Evolutionary conservation across 1,140 invertebrate genomes (phyloP).

Genomic region (Diabrotica virgifera): DNA sequence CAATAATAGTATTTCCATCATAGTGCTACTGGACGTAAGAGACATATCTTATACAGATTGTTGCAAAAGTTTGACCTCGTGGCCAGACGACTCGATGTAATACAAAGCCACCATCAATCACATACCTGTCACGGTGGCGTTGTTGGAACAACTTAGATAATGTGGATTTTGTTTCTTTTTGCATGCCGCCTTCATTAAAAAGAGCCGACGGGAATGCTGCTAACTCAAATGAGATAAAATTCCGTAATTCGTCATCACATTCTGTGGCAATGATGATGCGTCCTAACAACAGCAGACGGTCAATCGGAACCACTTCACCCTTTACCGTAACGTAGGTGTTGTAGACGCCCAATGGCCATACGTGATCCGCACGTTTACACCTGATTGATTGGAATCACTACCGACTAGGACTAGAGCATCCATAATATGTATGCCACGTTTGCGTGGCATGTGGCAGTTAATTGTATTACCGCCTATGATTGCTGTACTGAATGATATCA

Average conservation of each 20-base stretch:
- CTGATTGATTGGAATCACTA: too few species aligned
- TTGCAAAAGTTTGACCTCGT: constrained; percentile 39
- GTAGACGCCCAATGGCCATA: too few species aligned
- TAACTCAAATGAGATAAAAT: background rate
- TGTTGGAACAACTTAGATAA: background rate
- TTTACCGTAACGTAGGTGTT: too few species aligned
- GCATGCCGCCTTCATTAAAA: background rate
- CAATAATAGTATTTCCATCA: constrained; percentile 25
- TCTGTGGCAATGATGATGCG: background rate
- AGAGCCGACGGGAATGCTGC: background rate
- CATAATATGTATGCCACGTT: too few species aligned
- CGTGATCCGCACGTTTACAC: too few species aligned
- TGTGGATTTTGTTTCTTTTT: constrained; percentile 1
- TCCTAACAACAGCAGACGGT: background rate
- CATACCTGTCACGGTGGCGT: constrained; percentile 11
- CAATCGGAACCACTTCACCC: background rate
- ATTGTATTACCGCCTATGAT: background rate
- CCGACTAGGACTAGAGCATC: too few species aligned
- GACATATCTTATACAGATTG: constrained; percentile 37
- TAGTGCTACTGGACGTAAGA: constrained; percentile 37
- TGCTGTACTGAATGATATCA: background rate
- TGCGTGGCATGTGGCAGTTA: background rate
- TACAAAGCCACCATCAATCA: constrained; percentile 43
- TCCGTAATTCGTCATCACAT: background rate
- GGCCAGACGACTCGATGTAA: constrained; percentile 38